Conservation (phyloP, 2,888 invertebrate genomes). For the Aromia moschata region DNA sequence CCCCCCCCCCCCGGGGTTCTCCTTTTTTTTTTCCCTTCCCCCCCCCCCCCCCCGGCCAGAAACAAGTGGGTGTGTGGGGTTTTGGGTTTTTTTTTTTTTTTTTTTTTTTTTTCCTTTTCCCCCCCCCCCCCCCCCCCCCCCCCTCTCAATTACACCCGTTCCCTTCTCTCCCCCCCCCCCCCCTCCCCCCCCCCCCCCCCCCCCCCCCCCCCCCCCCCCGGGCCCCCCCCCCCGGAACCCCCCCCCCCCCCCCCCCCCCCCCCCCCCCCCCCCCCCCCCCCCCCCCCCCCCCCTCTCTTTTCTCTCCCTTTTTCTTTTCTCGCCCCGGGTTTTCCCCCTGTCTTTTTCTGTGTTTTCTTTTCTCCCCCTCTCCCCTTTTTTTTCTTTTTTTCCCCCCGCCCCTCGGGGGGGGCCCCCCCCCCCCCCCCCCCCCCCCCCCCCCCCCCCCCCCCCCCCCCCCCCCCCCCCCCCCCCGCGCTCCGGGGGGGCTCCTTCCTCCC, state of each 20-base stretch:
- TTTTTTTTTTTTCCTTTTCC: not conserved
- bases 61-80: not conserved
- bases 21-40: not conserved
- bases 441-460: not conserved
- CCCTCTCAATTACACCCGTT: not conserved
- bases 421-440: not conserved
- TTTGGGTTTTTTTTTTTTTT: not conserved
- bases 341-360: not conserved
- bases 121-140: not conserved
- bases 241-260: not conserved
- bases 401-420: too few species aligned
- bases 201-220: not conserved
- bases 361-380: not conserved
- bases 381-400: not conserved
- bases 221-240: too few species aligned
- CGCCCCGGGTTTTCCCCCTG: not conserved
- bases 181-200: not conserved
- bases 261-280: not conserved
- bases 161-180: not conserved
- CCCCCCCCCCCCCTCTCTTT: not conserved
- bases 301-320: not conserved
- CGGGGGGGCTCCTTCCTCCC: too few species aligned
- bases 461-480: not conserved
- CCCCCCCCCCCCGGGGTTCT: not conserved
- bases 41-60: not conserved